A percentile compares a stretch with the other conserved stretches of the same genome.
Evolutionary conservation across 2,888 invertebrate species (phyloP).

Genomic region (Keiferia lycopersicella): DNA sequence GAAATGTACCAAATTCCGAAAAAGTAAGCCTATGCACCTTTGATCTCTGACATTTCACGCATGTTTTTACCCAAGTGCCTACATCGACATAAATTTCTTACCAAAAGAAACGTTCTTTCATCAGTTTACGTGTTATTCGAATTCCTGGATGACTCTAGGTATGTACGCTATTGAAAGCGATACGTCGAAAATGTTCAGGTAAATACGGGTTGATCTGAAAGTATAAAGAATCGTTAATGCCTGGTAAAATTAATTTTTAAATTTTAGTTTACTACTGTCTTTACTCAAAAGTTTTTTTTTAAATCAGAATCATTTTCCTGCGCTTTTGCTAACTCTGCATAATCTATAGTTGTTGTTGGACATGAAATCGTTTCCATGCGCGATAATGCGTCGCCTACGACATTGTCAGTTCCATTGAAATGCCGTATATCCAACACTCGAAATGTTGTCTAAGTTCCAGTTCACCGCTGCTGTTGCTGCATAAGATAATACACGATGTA

Average conservation of each 20-base stretch:
- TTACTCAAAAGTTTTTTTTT: not conserved
- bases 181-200: slow-evolving; percentile 30
- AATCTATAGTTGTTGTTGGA: not conserved
- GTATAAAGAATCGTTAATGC: not conserved
- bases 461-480: too few relatives aligned
- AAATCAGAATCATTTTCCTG: not conserved
- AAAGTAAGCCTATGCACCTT: slow-evolving; percentile 8
- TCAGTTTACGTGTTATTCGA: slow-evolving; percentile 16
- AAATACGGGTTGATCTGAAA: slow-evolving; percentile 37
- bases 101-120: slow-evolving; percentile 19
- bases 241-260: not conserved
- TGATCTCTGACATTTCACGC: slow-evolving; percentile 26
- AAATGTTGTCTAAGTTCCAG: too few relatives aligned
- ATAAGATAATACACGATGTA: too few relatives aligned
- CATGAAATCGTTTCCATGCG: not conserved
- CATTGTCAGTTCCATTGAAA: not conserved
- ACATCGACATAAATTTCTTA: not conserved
- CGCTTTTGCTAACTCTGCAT: not conserved
- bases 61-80: slow-evolving; percentile 31
- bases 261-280: not conserved
- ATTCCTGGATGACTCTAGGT: slow-evolving; percentile 34
- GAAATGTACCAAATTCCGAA: slow-evolving; percentile 2
- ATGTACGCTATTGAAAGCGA: slow-evolving; percentile 33
- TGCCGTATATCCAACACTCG: not conserved
- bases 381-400: not conserved